phyloP scores from a whole-genome alignment of 2,113 vertebrate species.

The Acrocephalus arundinaceus region DNA sequence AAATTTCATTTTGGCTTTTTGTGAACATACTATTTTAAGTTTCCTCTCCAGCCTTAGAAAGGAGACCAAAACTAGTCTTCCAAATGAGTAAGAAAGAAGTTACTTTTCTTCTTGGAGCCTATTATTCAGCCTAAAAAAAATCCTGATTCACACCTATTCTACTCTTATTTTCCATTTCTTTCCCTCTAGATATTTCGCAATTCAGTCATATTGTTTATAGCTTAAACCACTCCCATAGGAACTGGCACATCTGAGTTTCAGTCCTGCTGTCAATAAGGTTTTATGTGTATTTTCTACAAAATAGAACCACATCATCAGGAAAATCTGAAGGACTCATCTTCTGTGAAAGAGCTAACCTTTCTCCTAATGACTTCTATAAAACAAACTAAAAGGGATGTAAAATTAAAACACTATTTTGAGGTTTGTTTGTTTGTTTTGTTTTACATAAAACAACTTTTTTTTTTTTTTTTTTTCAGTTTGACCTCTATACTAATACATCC shows the following conservation, averaged over 20 bases:
- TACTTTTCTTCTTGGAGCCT: not conserved
- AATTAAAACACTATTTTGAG: not conserved
- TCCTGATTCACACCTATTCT: not conserved
- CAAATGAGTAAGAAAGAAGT: not conserved
- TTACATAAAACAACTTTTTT: not conserved
- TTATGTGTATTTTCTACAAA: not conserved
- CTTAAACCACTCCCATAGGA: not conserved
- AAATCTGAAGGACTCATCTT: not conserved
- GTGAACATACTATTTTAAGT: not conserved
- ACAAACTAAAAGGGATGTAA: not conserved
- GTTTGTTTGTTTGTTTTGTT: not conserved
- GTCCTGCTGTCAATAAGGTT: not conserved
- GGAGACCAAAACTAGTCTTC: not conserved
- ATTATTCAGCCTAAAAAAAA: not conserved
- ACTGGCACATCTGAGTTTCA: not conserved
- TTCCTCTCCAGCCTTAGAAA: not conserved
- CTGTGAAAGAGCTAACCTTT: not conserved
- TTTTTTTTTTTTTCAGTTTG: not conserved
- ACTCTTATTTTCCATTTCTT: not conserved
- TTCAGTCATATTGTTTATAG: not conserved
- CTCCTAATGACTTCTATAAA: not conserved
- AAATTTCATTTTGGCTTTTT: not conserved
- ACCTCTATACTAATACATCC: not conserved
- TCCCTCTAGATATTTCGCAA: not conserved
- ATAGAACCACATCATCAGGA: not conserved